phyloP scores from a whole-genome alignment of 2,797 vertebrate species.

The Staurois parvus region DNA sequence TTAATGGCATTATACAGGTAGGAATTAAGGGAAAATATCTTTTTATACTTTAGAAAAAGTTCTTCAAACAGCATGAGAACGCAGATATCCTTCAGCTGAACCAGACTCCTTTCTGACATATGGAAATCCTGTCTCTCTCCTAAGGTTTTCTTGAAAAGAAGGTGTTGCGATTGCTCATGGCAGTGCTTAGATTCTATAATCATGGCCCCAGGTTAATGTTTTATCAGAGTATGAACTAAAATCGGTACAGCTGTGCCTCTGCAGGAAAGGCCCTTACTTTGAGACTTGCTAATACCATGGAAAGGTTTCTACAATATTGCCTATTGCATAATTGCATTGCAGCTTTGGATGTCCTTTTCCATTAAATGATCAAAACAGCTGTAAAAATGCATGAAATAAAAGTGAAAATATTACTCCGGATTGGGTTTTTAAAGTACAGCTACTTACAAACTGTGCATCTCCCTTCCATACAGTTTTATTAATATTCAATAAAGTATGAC shows the following conservation, averaged over 20 bases:
- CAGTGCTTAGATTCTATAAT: conserved; percentile 27
- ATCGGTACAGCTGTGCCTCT: conserved; percentile 13
- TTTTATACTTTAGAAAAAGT: neutral
- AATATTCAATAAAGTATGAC: no score
- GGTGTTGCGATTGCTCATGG: conserved; percentile 16
- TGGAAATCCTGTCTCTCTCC: conserved; percentile 17
- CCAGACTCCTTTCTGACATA: neutral
- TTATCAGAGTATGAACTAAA: conserved; percentile 39
- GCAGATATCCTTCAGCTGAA: neutral
- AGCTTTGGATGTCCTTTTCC: neutral
- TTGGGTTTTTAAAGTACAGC: no score
- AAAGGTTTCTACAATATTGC: neutral
- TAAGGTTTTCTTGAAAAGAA: conserved; percentile 24
- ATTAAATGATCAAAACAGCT: neutral
- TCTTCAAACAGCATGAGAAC: neutral
- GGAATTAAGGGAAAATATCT: neutral
- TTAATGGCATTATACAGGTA: no score
- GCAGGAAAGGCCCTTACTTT: conserved; percentile 4
- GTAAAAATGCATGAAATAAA: neutral
- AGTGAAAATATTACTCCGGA: neutral
- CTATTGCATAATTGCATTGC: neutral
- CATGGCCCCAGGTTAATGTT: conserved; percentile 39
- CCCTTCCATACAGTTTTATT: no score
- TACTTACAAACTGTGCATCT: no score
- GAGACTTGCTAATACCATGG: neutral